Conservation (phyloP, 2,888 invertebrate species). For the Pyralis farinalis region DNA sequence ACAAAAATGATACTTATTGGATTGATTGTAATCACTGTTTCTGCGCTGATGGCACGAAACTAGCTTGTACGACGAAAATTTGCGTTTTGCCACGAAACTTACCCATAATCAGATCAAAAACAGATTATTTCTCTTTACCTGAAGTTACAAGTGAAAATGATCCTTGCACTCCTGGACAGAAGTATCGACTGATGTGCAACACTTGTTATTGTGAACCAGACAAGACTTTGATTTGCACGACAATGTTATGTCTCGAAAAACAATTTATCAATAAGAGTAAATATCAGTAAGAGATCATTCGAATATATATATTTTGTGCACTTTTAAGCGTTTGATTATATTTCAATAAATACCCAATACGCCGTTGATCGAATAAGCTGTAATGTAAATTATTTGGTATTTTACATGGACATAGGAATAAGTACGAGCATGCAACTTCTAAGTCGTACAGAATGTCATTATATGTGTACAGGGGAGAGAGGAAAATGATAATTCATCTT, state of each 20-base stretch:
- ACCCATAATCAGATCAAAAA: too few relatives aligned
- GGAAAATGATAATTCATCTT: too few relatives aligned
- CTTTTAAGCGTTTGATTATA: background rate
- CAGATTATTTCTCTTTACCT: too few relatives aligned
- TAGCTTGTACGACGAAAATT: conserved; percentile 27
- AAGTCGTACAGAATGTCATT: too few relatives aligned
- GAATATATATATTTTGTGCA: background rate
- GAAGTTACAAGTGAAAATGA: conserved; percentile 4
- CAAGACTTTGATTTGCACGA: conserved; percentile 34
- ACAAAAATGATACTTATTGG: conserved; percentile 16
- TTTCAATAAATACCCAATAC: too few relatives aligned
- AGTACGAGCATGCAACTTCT: too few relatives aligned
- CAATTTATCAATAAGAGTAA: too few relatives aligned
- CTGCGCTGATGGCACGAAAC: conserved; percentile 21
- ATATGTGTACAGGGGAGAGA: too few relatives aligned
- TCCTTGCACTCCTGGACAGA: conserved; percentile 34
- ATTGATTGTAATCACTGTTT: conserved; percentile 44
- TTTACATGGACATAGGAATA: too few relatives aligned
- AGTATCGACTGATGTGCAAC: conserved; percentile 44
- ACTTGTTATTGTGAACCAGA: conserved; percentile 36
- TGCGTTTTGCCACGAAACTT: conserved; percentile 15
- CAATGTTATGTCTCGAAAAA: conserved; percentile 42
- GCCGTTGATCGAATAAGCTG: too few relatives aligned
- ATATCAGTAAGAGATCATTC: background rate
- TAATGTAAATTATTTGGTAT: too few relatives aligned